These are phyloP conservation scores for Elaeidobius kamerunicus DNA, from an alignment of 2,888 invertebrate species.

Conservation along the genomic window DNA sequence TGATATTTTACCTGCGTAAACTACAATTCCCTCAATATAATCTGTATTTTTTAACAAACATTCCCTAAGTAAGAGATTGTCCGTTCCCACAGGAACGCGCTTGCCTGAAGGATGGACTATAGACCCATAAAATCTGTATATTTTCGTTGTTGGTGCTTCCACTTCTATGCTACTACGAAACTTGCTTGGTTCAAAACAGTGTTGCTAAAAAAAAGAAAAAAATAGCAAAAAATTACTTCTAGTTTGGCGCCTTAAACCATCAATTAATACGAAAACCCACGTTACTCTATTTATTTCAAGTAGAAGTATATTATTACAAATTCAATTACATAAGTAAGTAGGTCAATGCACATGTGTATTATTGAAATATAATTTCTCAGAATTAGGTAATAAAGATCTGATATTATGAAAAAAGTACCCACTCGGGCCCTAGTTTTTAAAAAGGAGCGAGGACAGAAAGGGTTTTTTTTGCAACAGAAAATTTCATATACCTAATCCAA, in stretches of 20 bases:
- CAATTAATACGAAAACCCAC: too few relatives aligned
- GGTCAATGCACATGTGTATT: neutral
- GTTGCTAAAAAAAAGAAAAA: constrained; percentile 56
- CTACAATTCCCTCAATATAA: constrained; percentile 92
- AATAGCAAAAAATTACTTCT: too few relatives aligned
- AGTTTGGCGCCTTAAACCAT: too few relatives aligned
- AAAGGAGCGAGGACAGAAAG: too few relatives aligned
- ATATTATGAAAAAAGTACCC: too few relatives aligned
- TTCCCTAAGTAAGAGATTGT: constrained; percentile 89
- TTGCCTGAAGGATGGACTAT: constrained; percentile 77
- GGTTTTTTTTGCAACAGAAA: too few relatives aligned
- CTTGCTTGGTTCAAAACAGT: constrained; percentile 72
- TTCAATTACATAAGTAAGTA: too few relatives aligned
- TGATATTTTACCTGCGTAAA: constrained; percentile 72
- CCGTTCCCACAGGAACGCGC: constrained; percentile 79
- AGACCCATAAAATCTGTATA: constrained; percentile 90
- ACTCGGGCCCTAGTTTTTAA: too few relatives aligned
- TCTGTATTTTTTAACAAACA: constrained; percentile 96
- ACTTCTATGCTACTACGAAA: constrained; percentile 86
- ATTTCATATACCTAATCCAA: too few relatives aligned
- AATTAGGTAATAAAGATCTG: too few relatives aligned
- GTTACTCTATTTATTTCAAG: too few relatives aligned
- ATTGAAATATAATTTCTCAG: neutral
- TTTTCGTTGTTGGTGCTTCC: constrained; percentile 92
- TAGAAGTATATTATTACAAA: too few relatives aligned